A percentile compares a stretch with the other conserved stretches of the same genome.
Evolutionary conservation across 2,888 invertebrate species (phyloP).

Genomic region (Heteromurus nitidus): DNA sequence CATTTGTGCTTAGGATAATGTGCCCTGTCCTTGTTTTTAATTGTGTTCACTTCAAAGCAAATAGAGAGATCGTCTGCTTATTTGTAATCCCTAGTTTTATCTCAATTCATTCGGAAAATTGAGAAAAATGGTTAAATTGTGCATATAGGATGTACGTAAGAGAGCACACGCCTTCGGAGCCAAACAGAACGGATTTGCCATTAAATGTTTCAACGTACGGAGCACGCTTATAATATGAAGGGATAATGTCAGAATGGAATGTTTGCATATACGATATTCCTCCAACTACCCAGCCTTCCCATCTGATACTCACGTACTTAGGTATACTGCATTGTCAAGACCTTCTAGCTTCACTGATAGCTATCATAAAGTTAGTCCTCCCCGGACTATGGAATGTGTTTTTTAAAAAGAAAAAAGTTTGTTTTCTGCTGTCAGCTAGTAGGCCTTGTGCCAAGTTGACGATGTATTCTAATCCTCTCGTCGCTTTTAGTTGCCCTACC

Average conservation of each 20-base stretch:
- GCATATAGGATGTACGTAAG: neutral
- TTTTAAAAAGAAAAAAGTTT: conserved; percentile 42
- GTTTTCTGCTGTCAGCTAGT: conserved; percentile 54
- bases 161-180: neutral
- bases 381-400: conserved; percentile 41
- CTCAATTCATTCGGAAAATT: conserved; percentile 52
- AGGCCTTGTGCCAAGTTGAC: conserved; percentile 58
- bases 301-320: too few species aligned
- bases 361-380: conserved; percentile 11
- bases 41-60: too few species aligned
- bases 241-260: too few species aligned
- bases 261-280: too few species aligned
- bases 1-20: too few species aligned
- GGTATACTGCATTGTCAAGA: neutral
- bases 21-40: too few species aligned
- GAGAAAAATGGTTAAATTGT: conserved; percentile 19
- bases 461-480: conserved; percentile 15
- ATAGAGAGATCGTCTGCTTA: too few species aligned
- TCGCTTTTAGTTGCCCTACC: conserved; percentile 26
- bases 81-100: too few species aligned
- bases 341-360: conserved; percentile 18
- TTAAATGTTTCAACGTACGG: too few species aligned
- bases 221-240: too few species aligned
- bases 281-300: neutral
- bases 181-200: too few species aligned